Percentiles rank a stretch among this genome's conserved stretches.
phyloP scores from a whole-genome alignment of 2,797 vertebrate species.

The Lateolabrax maculatus region DNA sequence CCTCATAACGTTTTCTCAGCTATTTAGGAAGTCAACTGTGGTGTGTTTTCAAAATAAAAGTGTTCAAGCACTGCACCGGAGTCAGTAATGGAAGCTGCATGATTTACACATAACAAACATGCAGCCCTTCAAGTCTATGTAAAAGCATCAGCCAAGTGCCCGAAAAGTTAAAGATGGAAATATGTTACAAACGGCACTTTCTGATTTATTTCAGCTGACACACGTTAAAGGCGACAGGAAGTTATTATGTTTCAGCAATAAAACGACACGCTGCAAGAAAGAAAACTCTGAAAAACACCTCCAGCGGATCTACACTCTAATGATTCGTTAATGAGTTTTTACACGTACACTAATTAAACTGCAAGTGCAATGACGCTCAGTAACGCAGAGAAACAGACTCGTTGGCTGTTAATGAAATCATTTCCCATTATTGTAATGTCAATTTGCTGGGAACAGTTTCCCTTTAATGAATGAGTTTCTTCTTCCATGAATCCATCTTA shows the following conservation, averaged over 20 bases:
- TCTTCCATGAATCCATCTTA: background rate
- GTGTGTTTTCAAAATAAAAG: conserved; percentile 27
- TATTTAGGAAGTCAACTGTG: background rate
- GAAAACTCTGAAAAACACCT: background rate
- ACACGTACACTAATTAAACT: conserved; percentile 9
- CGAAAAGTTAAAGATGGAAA: background rate
- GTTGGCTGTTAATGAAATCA: background rate
- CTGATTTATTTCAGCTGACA: background rate
- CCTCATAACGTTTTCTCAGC: background rate
- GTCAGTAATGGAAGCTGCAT: background rate
- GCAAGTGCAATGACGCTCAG: background rate
- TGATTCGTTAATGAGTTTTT: background rate
- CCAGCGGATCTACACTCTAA: background rate
- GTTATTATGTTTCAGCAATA: background rate
- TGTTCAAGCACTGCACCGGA: too few species aligned
- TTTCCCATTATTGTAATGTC: background rate
- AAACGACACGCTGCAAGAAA: too few species aligned
- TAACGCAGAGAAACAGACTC: background rate
- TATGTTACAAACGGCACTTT: background rate
- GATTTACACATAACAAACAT: background rate
- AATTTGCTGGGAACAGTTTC: background rate
- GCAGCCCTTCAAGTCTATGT: background rate
- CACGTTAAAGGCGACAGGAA: background rate
- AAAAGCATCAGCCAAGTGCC: background rate
- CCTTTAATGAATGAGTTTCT: too few species aligned